Conservation (phyloP, 2,888 invertebrate genomes). For the Patella ulyssiponensis region DNA sequence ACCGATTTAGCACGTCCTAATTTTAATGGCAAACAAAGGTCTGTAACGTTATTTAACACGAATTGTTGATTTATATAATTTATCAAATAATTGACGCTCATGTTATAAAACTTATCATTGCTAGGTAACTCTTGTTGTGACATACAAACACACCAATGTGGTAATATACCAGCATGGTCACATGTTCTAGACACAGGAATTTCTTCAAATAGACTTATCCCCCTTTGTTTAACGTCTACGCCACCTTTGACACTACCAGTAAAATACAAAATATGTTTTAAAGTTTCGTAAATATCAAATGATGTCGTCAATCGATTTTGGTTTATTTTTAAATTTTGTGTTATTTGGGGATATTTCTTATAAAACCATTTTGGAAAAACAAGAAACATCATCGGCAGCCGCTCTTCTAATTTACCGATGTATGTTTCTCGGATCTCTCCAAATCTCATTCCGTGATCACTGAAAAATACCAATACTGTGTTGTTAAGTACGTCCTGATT, state of each 20-base stretch:
- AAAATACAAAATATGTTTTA: conserved; percentile 77
- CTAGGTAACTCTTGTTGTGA: neutral
- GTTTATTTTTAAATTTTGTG: conserved; percentile 79
- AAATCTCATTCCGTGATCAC: conserved; percentile 92
- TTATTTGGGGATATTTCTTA: conserved; percentile 77
- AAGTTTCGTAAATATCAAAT: conserved; percentile 86
- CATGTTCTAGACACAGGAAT: neutral
- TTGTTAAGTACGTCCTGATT: conserved; percentile 41
- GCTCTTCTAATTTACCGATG: conserved; percentile 84
- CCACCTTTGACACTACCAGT: conserved; percentile 63
- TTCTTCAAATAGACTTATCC: conserved; percentile 17
- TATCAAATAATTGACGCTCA: neutral
- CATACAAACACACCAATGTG: neutral
- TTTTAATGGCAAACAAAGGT: conserved; percentile 3
- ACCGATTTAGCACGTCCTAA: conserved; percentile 26
- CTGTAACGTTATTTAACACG: neutral
- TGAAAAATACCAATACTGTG: conserved; percentile 74
- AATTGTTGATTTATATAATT: neutral
- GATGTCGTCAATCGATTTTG: conserved; percentile 81
- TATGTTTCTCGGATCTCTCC: conserved; percentile 86
- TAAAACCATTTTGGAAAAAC: conserved; percentile 82
- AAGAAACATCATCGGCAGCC: conserved; percentile 85
- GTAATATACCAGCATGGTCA: neutral
- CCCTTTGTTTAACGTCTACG: conserved; percentile 75
- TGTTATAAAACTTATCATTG: neutral